These are phyloP conservation scores for Ammodytes marinus DNA, from an alignment of 2,113 vertebrate genomes.

Conservation along the genomic window DNA sequence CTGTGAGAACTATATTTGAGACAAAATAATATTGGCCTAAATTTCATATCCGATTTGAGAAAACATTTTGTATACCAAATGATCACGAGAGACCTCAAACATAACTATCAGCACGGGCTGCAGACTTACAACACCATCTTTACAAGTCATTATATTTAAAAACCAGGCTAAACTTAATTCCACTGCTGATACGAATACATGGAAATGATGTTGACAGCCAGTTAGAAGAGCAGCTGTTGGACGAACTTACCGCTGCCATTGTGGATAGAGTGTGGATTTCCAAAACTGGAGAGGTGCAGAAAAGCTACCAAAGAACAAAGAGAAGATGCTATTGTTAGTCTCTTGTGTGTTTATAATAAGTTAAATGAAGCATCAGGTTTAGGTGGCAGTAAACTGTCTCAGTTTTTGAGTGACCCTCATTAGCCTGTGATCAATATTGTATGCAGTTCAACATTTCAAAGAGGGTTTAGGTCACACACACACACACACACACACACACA, in stretches of 20 bases:
- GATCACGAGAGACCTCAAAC: neutral
- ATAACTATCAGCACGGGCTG: neutral
- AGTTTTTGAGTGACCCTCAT: slow-evolving; percentile 29
- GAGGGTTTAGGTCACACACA: slow-evolving; percentile 39
- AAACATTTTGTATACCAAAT: neutral
- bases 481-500: slow-evolving; percentile 12
- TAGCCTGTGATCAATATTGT: slow-evolving; percentile 64
- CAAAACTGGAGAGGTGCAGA: slow-evolving; percentile 45
- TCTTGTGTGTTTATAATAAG: neutral
- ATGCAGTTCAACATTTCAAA: slow-evolving; percentile 48
- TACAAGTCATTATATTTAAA: neutral
- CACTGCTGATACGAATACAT: slow-evolving; percentile 33
- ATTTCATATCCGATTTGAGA: neutral
- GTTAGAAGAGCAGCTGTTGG: neutral
- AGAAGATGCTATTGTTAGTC: neutral
- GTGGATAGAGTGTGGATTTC: slow-evolving; percentile 45
- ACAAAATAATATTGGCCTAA: neutral
- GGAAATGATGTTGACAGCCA: slow-evolving; percentile 10
- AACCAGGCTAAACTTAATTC: neutral
- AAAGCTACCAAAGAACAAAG: slow-evolving; percentile 56
- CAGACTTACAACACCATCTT: neutral
- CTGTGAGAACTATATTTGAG: neutral
- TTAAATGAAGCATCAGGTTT: neutral
- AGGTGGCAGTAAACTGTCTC: neutral
- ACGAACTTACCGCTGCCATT: slow-evolving; percentile 85